phyloP scores from a whole-genome alignment of 2,797 vertebrate species.

The Rhynchotus rufescens region DNA sequence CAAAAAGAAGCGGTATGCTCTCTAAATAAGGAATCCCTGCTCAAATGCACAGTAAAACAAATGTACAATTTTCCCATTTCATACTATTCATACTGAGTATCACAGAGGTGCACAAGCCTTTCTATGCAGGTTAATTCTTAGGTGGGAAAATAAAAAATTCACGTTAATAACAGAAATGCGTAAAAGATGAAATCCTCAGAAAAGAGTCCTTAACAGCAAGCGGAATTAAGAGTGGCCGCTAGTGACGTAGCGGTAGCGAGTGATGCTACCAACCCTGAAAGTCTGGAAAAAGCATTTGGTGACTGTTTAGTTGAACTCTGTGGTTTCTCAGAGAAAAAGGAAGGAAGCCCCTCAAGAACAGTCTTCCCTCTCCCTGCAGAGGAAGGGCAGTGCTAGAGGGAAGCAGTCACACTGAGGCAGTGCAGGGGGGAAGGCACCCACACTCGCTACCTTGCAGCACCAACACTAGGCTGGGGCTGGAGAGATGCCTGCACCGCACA shows the following conservation, averaged over 20 bases:
- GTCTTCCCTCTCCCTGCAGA: background rate
- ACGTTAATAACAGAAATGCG: background rate
- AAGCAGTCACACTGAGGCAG: background rate
- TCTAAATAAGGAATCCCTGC: conserved; percentile 17
- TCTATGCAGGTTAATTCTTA: background rate
- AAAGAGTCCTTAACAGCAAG: background rate
- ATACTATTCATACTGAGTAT: background rate
- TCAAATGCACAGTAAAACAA: conserved; percentile 32
- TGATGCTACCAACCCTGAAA: background rate
- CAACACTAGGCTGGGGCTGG: background rate
- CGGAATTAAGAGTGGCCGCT: background rate
- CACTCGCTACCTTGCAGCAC: fast-evolving
- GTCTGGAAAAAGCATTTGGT: background rate
- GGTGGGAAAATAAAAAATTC: background rate
- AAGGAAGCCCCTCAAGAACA: background rate
- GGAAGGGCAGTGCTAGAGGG: background rate
- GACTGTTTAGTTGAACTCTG: background rate
- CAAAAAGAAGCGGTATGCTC: background rate
- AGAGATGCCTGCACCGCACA: fast-evolving
- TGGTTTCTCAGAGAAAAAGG: background rate
- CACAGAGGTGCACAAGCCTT: background rate
- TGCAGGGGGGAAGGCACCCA: background rate
- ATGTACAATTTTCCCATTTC: background rate
- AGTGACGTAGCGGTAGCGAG: too few species aligned
- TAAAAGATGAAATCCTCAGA: background rate